Evolutionary conservation across 2,888 invertebrate species (phyloP), one percentile per base, ranked within the genome.

Genomic region (Dorcus parallelipipedus): DNA sequence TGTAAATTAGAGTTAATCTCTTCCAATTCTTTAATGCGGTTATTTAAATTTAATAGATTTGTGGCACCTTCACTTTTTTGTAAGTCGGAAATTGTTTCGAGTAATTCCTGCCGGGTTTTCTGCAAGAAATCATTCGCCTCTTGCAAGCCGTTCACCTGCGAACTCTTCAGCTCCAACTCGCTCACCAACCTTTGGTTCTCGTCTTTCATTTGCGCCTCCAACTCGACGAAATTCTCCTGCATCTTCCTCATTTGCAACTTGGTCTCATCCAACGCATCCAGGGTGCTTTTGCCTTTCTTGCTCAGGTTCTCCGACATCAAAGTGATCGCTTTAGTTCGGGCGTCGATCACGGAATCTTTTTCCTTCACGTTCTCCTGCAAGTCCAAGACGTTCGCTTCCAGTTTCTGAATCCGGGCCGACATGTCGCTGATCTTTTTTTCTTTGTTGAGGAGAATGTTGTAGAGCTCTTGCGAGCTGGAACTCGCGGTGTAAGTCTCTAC

Each of bases 291-390:
- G 54, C 87, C 84, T 77, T 86, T 88, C 76, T 83, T 87, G 72
- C 82, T 84, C 58, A 90, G 79, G 76, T 86, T 88, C 67, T 89
- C 90, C 5, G 89, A 86, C 84, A 91, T 87, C 47, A 91, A 79
- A 14, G 88, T 86, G 45, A 88, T 85, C 33, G 93, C 91, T 79
- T 87, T 87, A 68, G 91, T 91, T 74, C 91, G 84, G 4, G 91
- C 87, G 76, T 89, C 87, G 70, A 93, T 89, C 52, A 93, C 89
- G 70, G 89, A 88, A 77, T 92, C 91, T 75, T 93, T 90, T 77
- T 93, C 91, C 71, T 86, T 87, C 3, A 93, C 80, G 76, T 87
- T 87, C 74, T 93, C 94, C 77, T 93, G 90, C 51, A 91, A 80
- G 75, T 95, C 95, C 63, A 94, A 77, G 49, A 94, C 84, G 60